Evolutionary conservation across 2,797 vertebrate genomes (phyloP).

Genomic region (Eremophila alpestris): DNA sequence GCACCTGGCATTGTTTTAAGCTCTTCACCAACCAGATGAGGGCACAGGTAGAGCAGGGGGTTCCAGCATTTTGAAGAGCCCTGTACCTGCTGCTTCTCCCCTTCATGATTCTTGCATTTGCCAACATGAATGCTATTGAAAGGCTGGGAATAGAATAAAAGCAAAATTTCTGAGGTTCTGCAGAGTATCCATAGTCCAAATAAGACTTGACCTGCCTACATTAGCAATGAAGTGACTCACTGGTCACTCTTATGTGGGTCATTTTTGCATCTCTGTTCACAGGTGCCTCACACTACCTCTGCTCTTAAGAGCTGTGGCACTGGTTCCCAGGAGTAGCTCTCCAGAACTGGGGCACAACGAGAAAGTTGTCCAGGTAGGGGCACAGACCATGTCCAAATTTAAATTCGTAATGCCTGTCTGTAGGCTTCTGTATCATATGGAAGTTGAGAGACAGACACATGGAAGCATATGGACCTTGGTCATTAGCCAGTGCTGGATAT

Average conservation of each 20-base stretch:
- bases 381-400: neutral
- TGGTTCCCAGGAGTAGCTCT: neutral
- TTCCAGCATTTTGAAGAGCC: neutral
- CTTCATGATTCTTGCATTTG: neutral
- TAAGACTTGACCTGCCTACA: neutral
- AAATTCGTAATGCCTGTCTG: neutral
- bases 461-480: neutral
- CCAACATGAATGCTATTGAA: neutral
- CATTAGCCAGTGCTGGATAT: neutral
- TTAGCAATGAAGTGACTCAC: neutral
- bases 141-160: neutral
- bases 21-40: neutral
- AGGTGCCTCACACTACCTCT: accelerated
- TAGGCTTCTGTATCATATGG: neutral
- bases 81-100: neutral
- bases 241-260: neutral
- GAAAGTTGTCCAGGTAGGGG: neutral
- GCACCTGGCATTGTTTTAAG: neutral
- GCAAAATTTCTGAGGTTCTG: neutral
- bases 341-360: neutral
- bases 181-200: neutral
- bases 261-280: neutral
- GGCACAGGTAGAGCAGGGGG: neutral
- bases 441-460: neutral
- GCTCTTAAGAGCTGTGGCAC: neutral